These are phyloP conservation scores for Erebia aethiops DNA, from an alignment of 2,888 invertebrate genomes.

Conservation along the genomic window DNA sequence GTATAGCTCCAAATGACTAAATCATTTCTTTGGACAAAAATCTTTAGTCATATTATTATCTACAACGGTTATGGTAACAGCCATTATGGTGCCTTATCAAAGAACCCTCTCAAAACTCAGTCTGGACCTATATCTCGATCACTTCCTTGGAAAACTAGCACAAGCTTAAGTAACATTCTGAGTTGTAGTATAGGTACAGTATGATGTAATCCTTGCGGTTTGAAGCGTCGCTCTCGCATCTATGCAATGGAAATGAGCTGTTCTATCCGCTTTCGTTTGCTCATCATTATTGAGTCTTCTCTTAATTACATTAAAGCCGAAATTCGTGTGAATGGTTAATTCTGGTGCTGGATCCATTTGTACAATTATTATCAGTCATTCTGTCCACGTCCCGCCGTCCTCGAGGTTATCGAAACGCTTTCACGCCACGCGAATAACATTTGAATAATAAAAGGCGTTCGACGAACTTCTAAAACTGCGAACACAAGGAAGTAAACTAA, in stretches of 20 bases:
- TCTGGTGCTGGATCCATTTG: conserved; percentile 52
- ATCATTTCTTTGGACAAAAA: too few species aligned
- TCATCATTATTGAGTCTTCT: conserved; percentile 10
- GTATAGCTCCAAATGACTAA: too few species aligned
- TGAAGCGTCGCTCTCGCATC: conserved; percentile 56
- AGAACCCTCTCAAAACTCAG: not conserved
- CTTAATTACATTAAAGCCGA: conserved; percentile 44
- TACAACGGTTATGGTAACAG: too few species aligned
- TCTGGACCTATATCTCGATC: conserved; percentile 37
- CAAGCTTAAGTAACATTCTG: conserved; percentile 35
- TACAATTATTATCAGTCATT: conserved; percentile 61
- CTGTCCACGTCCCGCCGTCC: conserved; percentile 63
- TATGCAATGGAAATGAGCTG: conserved; percentile 59
- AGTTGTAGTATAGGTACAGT: conserved; percentile 39
- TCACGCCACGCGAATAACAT: conserved; percentile 77
- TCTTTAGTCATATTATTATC: too few species aligned
- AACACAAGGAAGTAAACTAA: conserved; percentile 48
- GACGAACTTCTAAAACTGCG: conserved; percentile 75
- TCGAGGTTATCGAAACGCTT: conserved; percentile 75
- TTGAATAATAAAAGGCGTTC: conserved; percentile 75
- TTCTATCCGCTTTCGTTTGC: conserved; percentile 43
- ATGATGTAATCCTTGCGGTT: conserved; percentile 51
- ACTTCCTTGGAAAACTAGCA: conserved; percentile 55
- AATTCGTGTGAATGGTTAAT: conserved; percentile 40
- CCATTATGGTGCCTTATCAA: too few species aligned